phyloP scores from a whole-genome alignment of 1,140 invertebrate genomes.

The Hetaerina americana region DNA sequence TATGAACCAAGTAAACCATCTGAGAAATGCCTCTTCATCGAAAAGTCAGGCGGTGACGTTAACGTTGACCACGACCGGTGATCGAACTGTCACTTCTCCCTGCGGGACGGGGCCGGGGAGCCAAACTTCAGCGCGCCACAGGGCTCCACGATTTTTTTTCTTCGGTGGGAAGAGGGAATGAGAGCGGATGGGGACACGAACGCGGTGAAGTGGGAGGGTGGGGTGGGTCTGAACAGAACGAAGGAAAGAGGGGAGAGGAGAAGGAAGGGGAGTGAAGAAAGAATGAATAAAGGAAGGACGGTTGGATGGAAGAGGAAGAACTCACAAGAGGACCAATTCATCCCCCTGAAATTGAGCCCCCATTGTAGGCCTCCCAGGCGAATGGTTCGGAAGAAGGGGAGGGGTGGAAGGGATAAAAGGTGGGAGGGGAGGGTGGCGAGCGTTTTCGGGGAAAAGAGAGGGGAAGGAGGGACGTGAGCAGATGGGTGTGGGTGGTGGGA shows the following conservation, averaged over 20 bases:
- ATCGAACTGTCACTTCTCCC: no score
- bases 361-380: background rate
- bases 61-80: no score
- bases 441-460: background rate
- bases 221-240: background rate
- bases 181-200: background rate
- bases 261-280: background rate
- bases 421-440: background rate
- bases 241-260: background rate
- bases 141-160: no score
- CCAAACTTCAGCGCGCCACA: no score
- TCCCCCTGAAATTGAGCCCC: background rate
- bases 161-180: background rate
- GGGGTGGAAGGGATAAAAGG: background rate
- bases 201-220: background rate
- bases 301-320: background rate
- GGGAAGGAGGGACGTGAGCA: no score
- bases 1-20: no score
- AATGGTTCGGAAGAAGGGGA: no score
- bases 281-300: background rate
- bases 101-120: no score
- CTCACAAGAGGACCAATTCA: background rate
- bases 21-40: no score
- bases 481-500: no score
- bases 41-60: no score